Conservation (phyloP, 2,113 vertebrate species). For the Ceyx melanurus region DNA sequence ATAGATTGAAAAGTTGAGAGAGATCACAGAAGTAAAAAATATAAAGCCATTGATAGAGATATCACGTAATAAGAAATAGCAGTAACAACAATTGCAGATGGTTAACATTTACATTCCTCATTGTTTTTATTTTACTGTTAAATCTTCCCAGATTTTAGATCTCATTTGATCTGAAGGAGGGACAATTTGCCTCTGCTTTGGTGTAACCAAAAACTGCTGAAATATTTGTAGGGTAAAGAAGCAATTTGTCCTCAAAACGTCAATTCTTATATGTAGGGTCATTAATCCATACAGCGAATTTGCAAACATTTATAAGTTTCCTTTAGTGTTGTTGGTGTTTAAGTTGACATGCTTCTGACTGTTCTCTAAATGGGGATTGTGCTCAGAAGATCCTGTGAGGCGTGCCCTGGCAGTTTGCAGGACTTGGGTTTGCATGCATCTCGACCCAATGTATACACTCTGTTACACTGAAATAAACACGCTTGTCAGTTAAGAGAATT, state of each 20-base stretch:
- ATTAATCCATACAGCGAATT: slow-evolving; percentile 60
- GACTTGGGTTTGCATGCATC: background rate
- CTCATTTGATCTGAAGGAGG: slow-evolving; percentile 76
- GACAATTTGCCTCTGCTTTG: slow-evolving; percentile 65
- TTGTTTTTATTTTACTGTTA: slow-evolving; percentile 79
- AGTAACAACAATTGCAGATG: slow-evolving; percentile 77
- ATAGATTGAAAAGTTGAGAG: slow-evolving; percentile 67
- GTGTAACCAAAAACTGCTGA: slow-evolving; percentile 66
- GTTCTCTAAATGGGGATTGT: background rate
- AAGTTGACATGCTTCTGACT: slow-evolving; percentile 2
- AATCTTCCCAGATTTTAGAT: slow-evolving; percentile 79
- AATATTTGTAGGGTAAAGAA: slow-evolving; percentile 71
- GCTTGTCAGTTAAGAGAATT: slow-evolving; percentile 29
- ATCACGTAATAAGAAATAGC: slow-evolving; percentile 63
- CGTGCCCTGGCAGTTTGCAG: background rate
- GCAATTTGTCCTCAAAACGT: slow-evolving; percentile 64
- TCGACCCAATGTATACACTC: background rate
- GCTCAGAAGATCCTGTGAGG: background rate
- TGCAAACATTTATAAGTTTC: slow-evolving; percentile 47
- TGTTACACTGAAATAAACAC: slow-evolving; percentile 3
- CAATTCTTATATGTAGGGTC: slow-evolving; percentile 53
- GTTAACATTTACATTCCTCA: slow-evolving; percentile 71
- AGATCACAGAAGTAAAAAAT: slow-evolving; percentile 63
- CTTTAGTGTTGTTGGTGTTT: slow-evolving; percentile 7
- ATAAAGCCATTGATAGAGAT: slow-evolving; percentile 55